A percentile compares a stretch with the other conserved stretches of the same genome.
Conservation (phyloP, 2,888 invertebrate genomes). For the Pardosa pseudoannulata region DNA sequence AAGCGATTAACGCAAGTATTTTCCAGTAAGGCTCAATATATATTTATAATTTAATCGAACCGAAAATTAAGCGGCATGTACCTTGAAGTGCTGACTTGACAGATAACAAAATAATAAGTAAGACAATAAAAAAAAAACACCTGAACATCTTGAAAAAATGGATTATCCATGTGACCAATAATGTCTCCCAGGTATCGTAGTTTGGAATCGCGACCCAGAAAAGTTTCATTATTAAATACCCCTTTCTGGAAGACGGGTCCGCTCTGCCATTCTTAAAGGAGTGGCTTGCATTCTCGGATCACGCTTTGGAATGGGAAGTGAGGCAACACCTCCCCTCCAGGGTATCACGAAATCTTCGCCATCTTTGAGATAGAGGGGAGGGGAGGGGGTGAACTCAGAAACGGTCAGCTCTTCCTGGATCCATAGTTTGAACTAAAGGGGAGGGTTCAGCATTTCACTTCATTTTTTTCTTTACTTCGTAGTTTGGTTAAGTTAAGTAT, state of each 20-base stretch:
- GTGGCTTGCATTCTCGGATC: not conserved
- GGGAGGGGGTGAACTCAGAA: not conserved
- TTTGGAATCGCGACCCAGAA: not conserved
- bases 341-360: constrained; percentile 10
- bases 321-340: not conserved
- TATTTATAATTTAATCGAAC: too few species aligned
- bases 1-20: too few species aligned
- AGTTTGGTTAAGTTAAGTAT: not conserved
- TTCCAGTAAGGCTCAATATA: too few species aligned
- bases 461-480: not conserved
- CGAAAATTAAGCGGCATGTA: too few species aligned
- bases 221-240: constrained; percentile 4
- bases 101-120: too few species aligned
- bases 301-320: constrained; percentile 9
- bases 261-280: not conserved
- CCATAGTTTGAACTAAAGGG: constrained; percentile 6
- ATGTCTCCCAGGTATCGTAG: not conserved
- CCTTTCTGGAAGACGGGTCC: not conserved
- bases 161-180: constrained; percentile 15
- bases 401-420: not conserved
- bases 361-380: constrained; percentile 3
- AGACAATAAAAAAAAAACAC: too few species aligned
- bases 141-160: too few species aligned
- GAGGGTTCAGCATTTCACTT: not conserved
- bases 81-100: too few species aligned